Base-by-base conservation (phyloP, 2,888 invertebrate genomes). In the Oscheius sp. region DNA sequence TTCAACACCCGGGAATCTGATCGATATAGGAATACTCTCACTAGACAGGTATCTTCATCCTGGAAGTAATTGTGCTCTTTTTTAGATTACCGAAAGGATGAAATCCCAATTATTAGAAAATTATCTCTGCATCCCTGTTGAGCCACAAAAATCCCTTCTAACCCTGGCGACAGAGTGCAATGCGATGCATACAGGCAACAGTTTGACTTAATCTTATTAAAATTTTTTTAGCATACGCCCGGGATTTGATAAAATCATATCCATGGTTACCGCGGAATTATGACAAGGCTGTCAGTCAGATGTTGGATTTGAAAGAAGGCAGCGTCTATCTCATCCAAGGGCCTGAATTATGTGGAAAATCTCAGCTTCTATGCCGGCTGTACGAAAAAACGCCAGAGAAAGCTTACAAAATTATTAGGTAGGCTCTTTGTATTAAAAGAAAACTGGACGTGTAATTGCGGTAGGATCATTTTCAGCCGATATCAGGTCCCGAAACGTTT, bases 391-490 rank as follows among this genome's bases (percentile, higher is more conserved):
- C 75, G 52, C 71, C 76, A 2, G 72, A 73, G 25, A 75, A 77
- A 52, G 77, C 75, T 9, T 75, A 76, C 35, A 80, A 80, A 69
- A 72, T 80, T 7, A 77, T 79, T 18, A 63, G 76, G 80, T 80
- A 45, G 45, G 9, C 45, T 16, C 16, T 45, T 45, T 45, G 9
- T 45, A 12, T 16, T 45, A 9, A n/a, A n/a, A n/a, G n/a, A n/a
- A n/a, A n/a, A n/a, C n/a, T n/a, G n/a, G n/a, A n/a, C n/a, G n/a
- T n/a, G n/a, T n/a, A n/a, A n/a, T n/a, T n/a, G n/a, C n/a, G n/a
- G n/a, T n/a, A n/a, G n/a, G n/a, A n/a, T n/a, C n/a, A n/a, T n/a
- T n/a, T n/a, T n/a, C n/a, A n/a, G n/a, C n/a, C n/a, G n/a, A n/a
- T n/a, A n/a, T n/a, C n/a, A n/a, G n/a, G n/a, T n/a, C n/a, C n/a